Conservation (phyloP, 2,113 vertebrate species). For the Arothron firmamentum region DNA sequence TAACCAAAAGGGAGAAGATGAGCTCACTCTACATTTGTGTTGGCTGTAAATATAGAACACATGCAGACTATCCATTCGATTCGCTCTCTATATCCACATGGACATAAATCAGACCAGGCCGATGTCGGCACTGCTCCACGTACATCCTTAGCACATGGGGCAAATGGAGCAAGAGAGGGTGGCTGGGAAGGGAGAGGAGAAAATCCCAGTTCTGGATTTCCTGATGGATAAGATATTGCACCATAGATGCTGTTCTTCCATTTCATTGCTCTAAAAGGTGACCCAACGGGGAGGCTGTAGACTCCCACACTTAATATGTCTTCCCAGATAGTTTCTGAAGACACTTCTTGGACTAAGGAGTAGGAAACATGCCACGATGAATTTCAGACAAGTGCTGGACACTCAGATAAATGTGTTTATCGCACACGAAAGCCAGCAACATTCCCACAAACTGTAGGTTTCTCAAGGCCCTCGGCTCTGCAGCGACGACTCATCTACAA, state of each 20-base stretch:
- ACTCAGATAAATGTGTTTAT: constrained; percentile 39
- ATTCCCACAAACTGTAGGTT: constrained; percentile 23
- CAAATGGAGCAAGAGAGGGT: constrained; percentile 31
- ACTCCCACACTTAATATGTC: constrained; percentile 44
- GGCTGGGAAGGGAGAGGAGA: constrained; percentile 43
- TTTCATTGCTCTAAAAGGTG: constrained; percentile 28
- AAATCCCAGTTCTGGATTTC: constrained; percentile 40
- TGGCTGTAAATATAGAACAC: constrained; percentile 77
- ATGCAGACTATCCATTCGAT: constrained; percentile 68
- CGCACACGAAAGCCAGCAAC: constrained; percentile 5
- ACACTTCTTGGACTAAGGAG: constrained; percentile 26
- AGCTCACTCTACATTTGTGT: constrained; percentile 76
- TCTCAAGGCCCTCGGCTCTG: constrained; percentile 8
- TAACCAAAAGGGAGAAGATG: constrained; percentile 61
- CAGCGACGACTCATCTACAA: constrained; percentile 6
- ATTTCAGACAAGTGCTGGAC: constrained; percentile 9
- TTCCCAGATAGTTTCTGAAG: constrained; percentile 36
- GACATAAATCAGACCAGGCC: constrained; percentile 69
- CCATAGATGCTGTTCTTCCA: constrained; percentile 28
- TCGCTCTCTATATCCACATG: constrained; percentile 52
- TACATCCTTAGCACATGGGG: constrained; percentile 50
- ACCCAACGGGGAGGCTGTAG: constrained; percentile 29
- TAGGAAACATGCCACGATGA: constrained; percentile 19
- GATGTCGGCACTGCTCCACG: constrained; percentile 43
- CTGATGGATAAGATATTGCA: constrained; percentile 50